A percentile compares a stretch with the other conserved stretches of the same genome.
Evolutionary conservation across 2,888 invertebrate species (phyloP).

Genomic region (Drosophila rubida): DNA sequence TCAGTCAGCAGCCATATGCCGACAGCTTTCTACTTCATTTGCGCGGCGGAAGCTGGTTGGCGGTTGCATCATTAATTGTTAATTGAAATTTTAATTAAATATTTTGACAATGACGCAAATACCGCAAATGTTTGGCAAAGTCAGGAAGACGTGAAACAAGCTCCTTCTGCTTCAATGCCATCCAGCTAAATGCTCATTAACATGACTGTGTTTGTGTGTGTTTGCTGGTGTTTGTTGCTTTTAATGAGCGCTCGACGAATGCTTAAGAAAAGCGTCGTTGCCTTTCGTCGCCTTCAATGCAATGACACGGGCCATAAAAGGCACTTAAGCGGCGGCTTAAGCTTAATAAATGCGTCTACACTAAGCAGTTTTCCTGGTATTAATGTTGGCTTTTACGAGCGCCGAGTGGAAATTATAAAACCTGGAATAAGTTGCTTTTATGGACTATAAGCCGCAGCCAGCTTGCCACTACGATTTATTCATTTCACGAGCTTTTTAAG

Average conservation of each 20-base stretch:
- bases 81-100: slow-evolving; percentile 80
- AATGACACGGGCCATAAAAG: slow-evolving; percentile 24
- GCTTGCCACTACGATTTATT: background rate
- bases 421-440: background rate
- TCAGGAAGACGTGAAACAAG: slow-evolving; percentile 24
- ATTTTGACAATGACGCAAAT: slow-evolving; percentile 66
- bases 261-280: slow-evolving; percentile 28
- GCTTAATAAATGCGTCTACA: background rate
- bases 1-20: slow-evolving; percentile 10
- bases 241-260: slow-evolving; percentile 43
- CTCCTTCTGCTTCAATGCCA: slow-evolving; percentile 11
- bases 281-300: slow-evolving; percentile 1
- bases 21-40: slow-evolving; percentile 4
- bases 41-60: background rate
- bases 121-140: slow-evolving; percentile 56
- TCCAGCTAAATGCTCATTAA: slow-evolving; percentile 64
- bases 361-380: background rate
- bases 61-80: slow-evolving; percentile 66
- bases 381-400: background rate
- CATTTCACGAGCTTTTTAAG: background rate
- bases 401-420: background rate
- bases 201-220: slow-evolving; percentile 2
- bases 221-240: slow-evolving; percentile 13
- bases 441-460: background rate
- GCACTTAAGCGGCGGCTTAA: slow-evolving; percentile 1